These are phyloP conservation scores for Ammodramus savannarum DNA, from an alignment of 2,113 vertebrate genomes.

Conservation along the genomic window DNA sequence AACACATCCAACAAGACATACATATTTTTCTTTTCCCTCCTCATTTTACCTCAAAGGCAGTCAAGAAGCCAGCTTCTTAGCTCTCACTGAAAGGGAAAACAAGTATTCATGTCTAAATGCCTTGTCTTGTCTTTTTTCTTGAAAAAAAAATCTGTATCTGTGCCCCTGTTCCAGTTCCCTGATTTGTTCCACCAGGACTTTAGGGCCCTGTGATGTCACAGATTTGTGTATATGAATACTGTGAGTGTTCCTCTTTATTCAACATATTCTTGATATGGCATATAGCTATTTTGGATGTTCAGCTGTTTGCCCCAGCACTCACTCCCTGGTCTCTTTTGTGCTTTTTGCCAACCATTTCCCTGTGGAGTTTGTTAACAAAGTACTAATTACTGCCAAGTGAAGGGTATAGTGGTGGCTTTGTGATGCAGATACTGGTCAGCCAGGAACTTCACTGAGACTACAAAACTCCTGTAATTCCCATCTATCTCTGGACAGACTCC, in stretches of 20 bases:
- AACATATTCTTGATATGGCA: neutral
- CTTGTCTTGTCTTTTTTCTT: neutral
- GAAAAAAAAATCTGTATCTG: neutral
- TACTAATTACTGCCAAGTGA: conserved; percentile 9
- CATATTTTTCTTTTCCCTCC: neutral
- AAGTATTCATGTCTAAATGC: neutral
- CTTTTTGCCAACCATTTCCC: neutral
- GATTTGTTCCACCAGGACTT: neutral
- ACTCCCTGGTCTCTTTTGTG: neutral
- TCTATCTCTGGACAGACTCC: conserved; percentile 42
- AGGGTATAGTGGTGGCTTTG: conserved; percentile 22
- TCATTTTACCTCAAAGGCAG: neutral
- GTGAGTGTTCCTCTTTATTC: neutral
- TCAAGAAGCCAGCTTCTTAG: neutral
- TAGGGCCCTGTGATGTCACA: neutral
- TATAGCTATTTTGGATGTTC: neutral
- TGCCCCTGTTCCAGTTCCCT: neutral
- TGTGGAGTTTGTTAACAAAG: neutral
- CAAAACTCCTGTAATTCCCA: conserved; percentile 37
- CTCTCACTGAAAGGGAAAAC: neutral
- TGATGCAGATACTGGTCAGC: conserved; percentile 42
- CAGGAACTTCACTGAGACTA: conserved; percentile 25
- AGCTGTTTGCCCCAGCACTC: neutral
- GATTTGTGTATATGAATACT: neutral
- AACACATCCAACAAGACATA: neutral